A percentile compares a stretch with the other conserved stretches of the same genome.
Conservation (phyloP, 2,888 invertebrate species). For the Hirtodrosophila duncani region DNA sequence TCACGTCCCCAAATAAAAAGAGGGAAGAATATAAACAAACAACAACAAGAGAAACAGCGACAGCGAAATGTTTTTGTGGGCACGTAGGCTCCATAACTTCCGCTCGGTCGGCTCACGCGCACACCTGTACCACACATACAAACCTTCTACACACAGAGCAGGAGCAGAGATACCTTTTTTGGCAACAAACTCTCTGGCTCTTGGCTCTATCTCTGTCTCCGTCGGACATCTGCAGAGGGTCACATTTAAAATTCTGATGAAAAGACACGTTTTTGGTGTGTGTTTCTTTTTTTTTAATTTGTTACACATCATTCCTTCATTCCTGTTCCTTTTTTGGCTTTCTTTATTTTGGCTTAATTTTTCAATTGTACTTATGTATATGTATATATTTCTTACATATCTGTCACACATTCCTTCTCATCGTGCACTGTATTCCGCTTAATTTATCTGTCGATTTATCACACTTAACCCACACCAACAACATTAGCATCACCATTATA, state of each 20-base stretch:
- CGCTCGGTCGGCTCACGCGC: slow-evolving; percentile 55
- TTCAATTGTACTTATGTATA: slow-evolving; percentile 18
- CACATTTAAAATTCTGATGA: slow-evolving; percentile 69
- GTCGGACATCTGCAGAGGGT: slow-evolving; percentile 6
- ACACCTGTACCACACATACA: slow-evolving; percentile 46
- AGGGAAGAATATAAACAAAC: slow-evolving; percentile 18
- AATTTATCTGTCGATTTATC: slow-evolving; percentile 69
- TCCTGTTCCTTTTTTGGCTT: slow-evolving; percentile 4
- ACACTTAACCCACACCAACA: slow-evolving; percentile 53
- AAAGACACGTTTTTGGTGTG: too few species aligned
- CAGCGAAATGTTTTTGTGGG: slow-evolving; percentile 46
- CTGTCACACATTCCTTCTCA: slow-evolving; percentile 2
- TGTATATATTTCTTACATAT: slow-evolving; percentile 23
- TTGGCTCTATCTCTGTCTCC: background rate
- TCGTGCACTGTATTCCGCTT: slow-evolving; percentile 41
- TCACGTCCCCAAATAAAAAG: slow-evolving; percentile 23
- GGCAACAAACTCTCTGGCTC: slow-evolving; percentile 29
- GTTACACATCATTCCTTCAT: slow-evolving; percentile 25
- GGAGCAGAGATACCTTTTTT: slow-evolving; percentile 18
- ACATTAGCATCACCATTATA: slow-evolving; percentile 7
- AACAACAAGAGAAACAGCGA: slow-evolving; percentile 33
- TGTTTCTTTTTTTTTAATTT: too few species aligned
- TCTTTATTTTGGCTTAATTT: slow-evolving; percentile 11
- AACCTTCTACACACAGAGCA: slow-evolving; percentile 24
- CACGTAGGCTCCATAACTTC: slow-evolving; percentile 65